Base-by-base conservation (phyloP, 2,113 vertebrate species). In the Varanus komodoensis region DNA sequence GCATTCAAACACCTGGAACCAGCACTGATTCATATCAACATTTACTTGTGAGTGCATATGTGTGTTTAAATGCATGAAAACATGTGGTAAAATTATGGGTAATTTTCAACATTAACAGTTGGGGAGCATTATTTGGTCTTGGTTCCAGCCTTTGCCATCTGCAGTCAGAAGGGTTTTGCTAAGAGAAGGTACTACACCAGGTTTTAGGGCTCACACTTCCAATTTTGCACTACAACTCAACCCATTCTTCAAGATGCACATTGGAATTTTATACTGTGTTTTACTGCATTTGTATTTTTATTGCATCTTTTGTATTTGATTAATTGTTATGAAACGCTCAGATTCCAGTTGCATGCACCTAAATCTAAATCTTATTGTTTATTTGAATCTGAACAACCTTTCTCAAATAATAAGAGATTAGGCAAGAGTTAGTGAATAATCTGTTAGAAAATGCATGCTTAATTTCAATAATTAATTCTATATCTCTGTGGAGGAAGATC, bases 401-500 rank as follows among this genome's bases (percentile, higher is more conserved):
- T 48, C 34, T 25, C 21, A 67, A 54, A 44, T 21, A 69, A 17
- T 7, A 54, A 61, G 38, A 74, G 29, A 78, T 38, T 84, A 27
- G 0, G 57, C 38, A 48, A 8, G 34, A n/a, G 44, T 17, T 15
- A 73, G 54, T 81, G 73, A 61, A 48, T 68, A 81, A 44, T 38
- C 34, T 68, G 2, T 50, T 25, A 80, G 27, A 32, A 73, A 74
- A 64, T 64, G 34, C 87, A 64, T 79, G 61, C 21, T 87, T 73
- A 64, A 32, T 86, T 61, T 74, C 38, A 74, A 87, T 86, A 48
- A 86, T 90, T 80, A 61, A n/a, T 74, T 44, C 44, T 84, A 77
- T 3, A 38, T 81, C 75, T 85, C 68, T 44, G 5, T n/a, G 14
- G 75, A 34, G 3, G 32, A 68, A 69, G 84, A 93, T 38, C 8